A percentile compares a stretch with the other conserved stretches of the same genome.
phyloP scores from a whole-genome alignment of 2,113 vertebrate genomes.

The Tinamus guttatus region DNA sequence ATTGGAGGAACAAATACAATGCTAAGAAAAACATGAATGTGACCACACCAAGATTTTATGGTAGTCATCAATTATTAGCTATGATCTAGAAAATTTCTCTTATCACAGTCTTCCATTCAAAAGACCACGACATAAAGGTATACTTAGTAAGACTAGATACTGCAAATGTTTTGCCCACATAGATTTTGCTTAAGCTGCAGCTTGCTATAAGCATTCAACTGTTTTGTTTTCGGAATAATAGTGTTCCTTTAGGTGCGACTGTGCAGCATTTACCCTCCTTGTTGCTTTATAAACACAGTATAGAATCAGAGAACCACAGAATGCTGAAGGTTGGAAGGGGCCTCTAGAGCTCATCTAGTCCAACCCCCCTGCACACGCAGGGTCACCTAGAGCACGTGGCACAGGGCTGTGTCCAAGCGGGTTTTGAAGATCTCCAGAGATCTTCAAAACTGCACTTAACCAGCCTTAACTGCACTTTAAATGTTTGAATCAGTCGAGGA shows the following conservation, averaged over 20 bases:
- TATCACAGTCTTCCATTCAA: not conserved
- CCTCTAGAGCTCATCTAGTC: too few relatives aligned
- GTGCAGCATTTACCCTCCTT: not conserved
- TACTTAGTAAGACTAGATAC: not conserved
- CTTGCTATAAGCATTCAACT: not conserved
- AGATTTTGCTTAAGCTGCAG: not conserved
- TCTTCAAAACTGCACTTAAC: too few relatives aligned
- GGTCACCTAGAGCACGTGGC: too few relatives aligned
- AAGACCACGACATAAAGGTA: not conserved
- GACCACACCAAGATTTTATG: not conserved
- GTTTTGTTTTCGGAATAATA: not conserved
- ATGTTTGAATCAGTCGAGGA: not conserved
- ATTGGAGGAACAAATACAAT: not conserved
- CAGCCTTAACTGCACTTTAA: not conserved
- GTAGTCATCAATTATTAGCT: not conserved
- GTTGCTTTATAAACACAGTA: not conserved
- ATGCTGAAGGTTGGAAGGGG: too few relatives aligned
- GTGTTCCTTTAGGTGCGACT: not conserved
- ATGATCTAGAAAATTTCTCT: not conserved
- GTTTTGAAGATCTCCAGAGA: too few relatives aligned
- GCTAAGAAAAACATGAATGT: not conserved
- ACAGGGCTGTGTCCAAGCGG: too few relatives aligned
- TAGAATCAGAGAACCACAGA: too few relatives aligned
- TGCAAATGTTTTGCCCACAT: not conserved
- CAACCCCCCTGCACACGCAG: too few relatives aligned